These are phyloP conservation scores for Lumbricus terrestris DNA, from an alignment of 2,888 invertebrate genomes.

Conservation along the genomic window DNA sequence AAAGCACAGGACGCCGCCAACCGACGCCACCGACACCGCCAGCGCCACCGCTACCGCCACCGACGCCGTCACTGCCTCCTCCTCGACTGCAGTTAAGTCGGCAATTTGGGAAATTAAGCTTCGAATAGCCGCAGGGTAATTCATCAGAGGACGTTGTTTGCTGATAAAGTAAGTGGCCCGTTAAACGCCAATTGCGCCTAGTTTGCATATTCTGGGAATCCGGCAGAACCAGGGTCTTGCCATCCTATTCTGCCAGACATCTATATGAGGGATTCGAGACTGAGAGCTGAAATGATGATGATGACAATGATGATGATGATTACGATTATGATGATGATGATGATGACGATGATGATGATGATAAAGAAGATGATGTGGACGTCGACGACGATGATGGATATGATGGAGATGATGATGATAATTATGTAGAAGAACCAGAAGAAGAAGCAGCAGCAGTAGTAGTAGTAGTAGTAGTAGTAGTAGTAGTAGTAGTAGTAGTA, in stretches of 20 bases:
- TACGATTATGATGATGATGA: neutral
- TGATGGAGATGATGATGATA: too few species aligned
- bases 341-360: too few species aligned
- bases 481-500: too few species aligned
- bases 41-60: too few species aligned
- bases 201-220: neutral
- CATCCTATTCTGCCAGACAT: neutral
- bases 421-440: too few species aligned
- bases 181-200: neutral
- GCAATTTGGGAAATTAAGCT: conserved; percentile 13
- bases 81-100: neutral
- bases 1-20: neutral
- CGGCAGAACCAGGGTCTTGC: neutral
- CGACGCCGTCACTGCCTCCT: too few species aligned
- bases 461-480: too few species aligned
- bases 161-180: neutral
- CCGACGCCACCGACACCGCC: too few species aligned
- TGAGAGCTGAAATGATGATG: neutral
- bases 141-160: neutral
- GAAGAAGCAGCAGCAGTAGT: too few species aligned
- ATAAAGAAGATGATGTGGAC: too few species aligned
- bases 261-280: neutral
- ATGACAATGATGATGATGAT: neutral
- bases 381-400: neutral
- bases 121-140: neutral